Evolutionary conservation across 2,797 vertebrate genomes (phyloP), one percentile per base, ranked within the genome.

Genomic region (Anniella stebbinsi): DNA sequence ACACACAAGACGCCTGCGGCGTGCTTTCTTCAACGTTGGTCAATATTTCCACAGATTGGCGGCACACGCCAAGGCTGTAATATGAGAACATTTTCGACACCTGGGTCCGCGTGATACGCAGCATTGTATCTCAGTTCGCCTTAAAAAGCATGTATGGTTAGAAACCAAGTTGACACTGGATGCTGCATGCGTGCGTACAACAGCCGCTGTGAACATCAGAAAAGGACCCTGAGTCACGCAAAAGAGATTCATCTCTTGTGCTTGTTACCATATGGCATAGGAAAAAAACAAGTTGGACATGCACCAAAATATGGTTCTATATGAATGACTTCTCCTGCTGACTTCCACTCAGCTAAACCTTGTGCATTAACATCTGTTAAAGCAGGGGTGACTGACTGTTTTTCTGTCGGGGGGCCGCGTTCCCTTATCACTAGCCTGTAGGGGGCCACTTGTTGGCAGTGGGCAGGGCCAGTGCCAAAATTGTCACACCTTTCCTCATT

Each of bases 181-280:
- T 36, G 48, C 48, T 30, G 17, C 36, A 73, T 75, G 38, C 57
- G 33, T 45, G 36, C 69, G 51, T n/a, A 45, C 48, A 67, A 30
- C 15, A 13, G 69, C 54, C 66, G 54, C 3, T 28, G 54, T 51
- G 69, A 54, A 41, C 67, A 63, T 6, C 17, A 63, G 30, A 41
- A 38, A 81, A 23, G 45, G 30, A 67, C 36, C 80, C 48, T 82
- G 87, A 82, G 54, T 45, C 70, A 66, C 48, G 6, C 70, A 41
- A 75, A 76, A 87, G 63, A 67, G 78, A 83, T 45, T 7, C 33
- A 83, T 77, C 80, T 45, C 12, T 54, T 82, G 70, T 87, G 70
- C 51, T 66, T n/a, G 41, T 76, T 54, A 57, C n/a, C 72, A 15
- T 67, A n/a, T n/a, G 21, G 70, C 45, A 69, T 8, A 57, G 21